Conservation (phyloP, 2,888 invertebrate genomes). For the Andrena dorsata region DNA sequence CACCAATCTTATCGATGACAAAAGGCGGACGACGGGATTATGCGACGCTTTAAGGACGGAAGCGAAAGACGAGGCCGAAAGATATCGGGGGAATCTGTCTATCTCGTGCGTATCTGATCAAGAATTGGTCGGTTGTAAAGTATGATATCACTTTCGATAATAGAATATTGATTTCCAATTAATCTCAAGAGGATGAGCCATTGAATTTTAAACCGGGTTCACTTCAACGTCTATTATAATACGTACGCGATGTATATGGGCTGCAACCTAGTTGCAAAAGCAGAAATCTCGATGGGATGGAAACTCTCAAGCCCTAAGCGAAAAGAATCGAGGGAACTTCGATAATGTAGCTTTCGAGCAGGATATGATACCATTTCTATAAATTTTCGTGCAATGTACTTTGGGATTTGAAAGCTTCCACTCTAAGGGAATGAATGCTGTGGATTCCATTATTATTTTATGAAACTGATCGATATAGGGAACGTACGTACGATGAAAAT, state of each 20-base stretch:
- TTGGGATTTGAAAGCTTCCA: background rate
- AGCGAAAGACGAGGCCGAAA: background rate
- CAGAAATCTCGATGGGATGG: conserved; percentile 18
- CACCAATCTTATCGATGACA: background rate
- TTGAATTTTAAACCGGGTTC: conserved; percentile 51
- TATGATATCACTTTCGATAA: conserved; percentile 55
- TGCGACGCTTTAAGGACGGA: background rate
- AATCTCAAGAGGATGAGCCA: conserved; percentile 54
- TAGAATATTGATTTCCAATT: conserved; percentile 66
- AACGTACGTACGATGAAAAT: background rate
- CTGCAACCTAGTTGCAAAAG: conserved; percentile 40
- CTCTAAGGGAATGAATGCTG: background rate
- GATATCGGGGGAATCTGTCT: conserved; percentile 2
- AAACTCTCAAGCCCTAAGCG: conserved; percentile 5
- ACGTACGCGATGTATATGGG: conserved; percentile 25
- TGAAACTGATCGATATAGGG: background rate
- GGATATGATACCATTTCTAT: no score
- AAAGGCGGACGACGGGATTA: conserved; percentile 7
- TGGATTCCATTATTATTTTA: background rate
- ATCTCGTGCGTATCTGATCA: conserved; percentile 16
- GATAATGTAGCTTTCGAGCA: conserved; percentile 8
- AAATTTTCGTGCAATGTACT: background rate
- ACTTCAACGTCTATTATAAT: conserved; percentile 53
- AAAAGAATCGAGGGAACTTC: conserved; percentile 11
- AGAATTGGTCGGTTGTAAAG: conserved; percentile 36